These are phyloP conservation scores for Coenonympha arcania DNA, from an alignment of 2,888 invertebrate species.

Conservation along the genomic window DNA sequence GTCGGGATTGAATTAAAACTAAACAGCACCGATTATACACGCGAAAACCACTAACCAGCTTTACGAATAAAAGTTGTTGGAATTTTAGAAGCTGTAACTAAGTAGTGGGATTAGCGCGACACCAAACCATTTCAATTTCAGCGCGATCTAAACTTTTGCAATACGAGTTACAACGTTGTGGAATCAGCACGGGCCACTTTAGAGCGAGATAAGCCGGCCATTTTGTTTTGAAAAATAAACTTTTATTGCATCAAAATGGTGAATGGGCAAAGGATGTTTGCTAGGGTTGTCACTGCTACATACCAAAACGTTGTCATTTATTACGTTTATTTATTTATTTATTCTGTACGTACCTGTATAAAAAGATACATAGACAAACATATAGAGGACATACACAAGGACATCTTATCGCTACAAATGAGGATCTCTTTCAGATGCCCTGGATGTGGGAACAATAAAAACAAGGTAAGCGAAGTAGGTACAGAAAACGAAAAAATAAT, in stretches of 20 bases:
- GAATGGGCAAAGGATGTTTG: background rate
- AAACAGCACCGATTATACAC: constrained; percentile 12
- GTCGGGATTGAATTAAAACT: constrained; percentile 14
- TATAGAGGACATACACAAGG: too few relatives aligned
- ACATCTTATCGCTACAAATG: too few relatives aligned
- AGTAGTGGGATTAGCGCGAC: constrained; percentile 24
- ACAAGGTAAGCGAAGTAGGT: too few relatives aligned
- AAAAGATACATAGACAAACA: too few relatives aligned
- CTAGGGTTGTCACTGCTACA: too few relatives aligned
- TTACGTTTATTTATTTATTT: too few relatives aligned
- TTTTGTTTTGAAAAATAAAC: constrained; percentile 11
- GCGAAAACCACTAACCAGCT: constrained; percentile 15
- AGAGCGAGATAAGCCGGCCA: constrained; percentile 5
- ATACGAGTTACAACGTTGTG: constrained; percentile 27
- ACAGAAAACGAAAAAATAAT: too few relatives aligned
- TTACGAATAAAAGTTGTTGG: constrained; percentile 27
- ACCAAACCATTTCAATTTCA: constrained; percentile 30
- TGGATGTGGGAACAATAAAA: too few relatives aligned
- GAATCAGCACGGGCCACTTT: constrained; percentile 14
- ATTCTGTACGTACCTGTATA: too few relatives aligned
- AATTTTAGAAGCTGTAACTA: constrained; percentile 28
- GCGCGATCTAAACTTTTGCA: constrained; percentile 21
- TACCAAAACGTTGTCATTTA: too few relatives aligned
- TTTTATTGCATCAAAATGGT: constrained; percentile 1
- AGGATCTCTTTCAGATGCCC: too few relatives aligned